phyloP scores from a whole-genome alignment of 2,888 invertebrate genomes.

The Periphyllus acericola region DNA sequence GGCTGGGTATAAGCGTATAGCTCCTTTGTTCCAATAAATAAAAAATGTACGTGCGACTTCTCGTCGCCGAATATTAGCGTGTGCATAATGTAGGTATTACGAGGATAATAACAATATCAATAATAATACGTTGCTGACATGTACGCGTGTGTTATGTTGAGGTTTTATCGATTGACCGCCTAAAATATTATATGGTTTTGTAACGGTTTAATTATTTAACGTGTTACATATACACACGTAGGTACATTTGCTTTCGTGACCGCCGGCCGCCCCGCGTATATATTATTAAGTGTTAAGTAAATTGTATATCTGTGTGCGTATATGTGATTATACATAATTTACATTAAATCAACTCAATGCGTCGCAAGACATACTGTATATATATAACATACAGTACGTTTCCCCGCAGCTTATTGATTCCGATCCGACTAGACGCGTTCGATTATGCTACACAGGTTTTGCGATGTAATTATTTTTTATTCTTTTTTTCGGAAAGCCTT shows the following conservation, averaged over 20 bases:
- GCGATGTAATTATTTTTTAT: neutral
- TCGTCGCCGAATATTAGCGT: neutral
- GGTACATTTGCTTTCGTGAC: neutral
- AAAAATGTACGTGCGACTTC: neutral
- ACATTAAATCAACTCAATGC: too few species aligned
- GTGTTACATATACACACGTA: neutral
- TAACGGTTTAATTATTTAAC: constrained; percentile 13
- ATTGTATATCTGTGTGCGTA: neutral
- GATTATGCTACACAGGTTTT: neutral
- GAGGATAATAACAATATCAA: neutral
- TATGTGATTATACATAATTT: too few species aligned
- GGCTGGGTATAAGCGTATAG: too few species aligned
- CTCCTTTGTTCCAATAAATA: too few species aligned
- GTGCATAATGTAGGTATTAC: neutral
- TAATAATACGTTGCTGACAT: neutral
- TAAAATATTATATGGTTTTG: neutral
- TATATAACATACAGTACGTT: neutral
- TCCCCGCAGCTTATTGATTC: neutral
- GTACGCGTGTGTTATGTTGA: neutral
- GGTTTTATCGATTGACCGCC: constrained; percentile 9
- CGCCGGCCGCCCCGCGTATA: neutral
- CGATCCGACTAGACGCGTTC: neutral
- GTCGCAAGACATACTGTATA: too few species aligned
- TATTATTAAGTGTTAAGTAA: neutral
- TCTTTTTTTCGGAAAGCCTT: neutral